A percentile compares a stretch with the other conserved stretches of the same genome.
These are phyloP conservation scores for Psylliodes chrysocephalus DNA, from an alignment of 2,888 invertebrate genomes.

Conservation along the genomic window DNA sequence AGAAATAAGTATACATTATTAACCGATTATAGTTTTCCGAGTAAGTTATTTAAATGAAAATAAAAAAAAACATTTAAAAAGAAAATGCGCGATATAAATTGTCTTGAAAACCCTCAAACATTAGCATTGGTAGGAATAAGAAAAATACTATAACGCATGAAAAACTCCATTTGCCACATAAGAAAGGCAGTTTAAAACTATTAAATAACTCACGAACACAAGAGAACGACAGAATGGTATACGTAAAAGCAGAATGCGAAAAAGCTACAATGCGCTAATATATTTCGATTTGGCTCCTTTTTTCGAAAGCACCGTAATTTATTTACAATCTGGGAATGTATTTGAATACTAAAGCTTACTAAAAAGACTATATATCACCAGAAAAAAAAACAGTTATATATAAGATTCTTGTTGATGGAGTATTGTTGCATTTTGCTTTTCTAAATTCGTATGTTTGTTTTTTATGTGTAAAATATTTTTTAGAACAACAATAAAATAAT, in stretches of 20 bases:
- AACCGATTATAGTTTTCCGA: no score
- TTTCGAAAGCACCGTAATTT: not conserved
- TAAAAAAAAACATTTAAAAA: no score
- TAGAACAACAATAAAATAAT: no score
- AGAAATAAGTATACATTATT: no score
- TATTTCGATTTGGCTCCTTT: not conserved
- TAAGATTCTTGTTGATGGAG: no score
- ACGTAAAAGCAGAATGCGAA: not conserved
- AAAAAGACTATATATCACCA: not conserved
- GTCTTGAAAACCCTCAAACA: not conserved
- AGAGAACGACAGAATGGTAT: not conserved
- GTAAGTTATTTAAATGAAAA: no score
- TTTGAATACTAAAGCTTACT: not conserved
- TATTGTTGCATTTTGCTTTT: no score
- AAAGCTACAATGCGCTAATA: slow-evolving; percentile 1
- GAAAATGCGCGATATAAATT: no score
- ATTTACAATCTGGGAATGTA: slow-evolving; percentile 1
- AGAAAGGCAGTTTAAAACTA: slow-evolving; percentile 2
- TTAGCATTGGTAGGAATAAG: not conserved
- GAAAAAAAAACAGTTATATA: not conserved
- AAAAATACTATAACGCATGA: not conserved
- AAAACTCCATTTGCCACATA: not conserved
- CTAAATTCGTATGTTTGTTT: no score
- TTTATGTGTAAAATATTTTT: no score
- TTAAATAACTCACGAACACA: slow-evolving; percentile 1